phyloP scores from a whole-genome alignment of 2,797 vertebrate species.

The Smutsia gigantea region DNA sequence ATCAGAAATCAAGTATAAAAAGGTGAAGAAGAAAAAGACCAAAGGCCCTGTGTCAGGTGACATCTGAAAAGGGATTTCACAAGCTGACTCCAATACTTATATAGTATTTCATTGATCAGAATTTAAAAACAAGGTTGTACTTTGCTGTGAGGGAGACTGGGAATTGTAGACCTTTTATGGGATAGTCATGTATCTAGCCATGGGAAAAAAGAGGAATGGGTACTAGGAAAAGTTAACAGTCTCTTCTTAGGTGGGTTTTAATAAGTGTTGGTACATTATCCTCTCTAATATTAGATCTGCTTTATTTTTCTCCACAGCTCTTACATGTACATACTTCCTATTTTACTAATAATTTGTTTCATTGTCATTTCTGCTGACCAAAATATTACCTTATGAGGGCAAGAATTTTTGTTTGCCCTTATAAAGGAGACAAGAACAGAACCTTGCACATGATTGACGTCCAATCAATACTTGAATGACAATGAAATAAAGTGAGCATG shows the following conservation, averaged over 20 bases:
- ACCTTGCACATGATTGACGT: neutral
- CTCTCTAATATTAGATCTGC: neutral
- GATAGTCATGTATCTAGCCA: neutral
- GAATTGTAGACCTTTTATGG: neutral
- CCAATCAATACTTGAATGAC: neutral
- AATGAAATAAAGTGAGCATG: neutral
- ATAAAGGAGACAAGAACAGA: neutral
- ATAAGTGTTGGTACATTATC: neutral
- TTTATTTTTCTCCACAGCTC: neutral
- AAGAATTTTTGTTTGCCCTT: neutral
- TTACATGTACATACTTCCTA: neutral
- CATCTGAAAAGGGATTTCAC: neutral
- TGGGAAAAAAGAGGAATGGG: neutral
- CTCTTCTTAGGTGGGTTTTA: neutral
- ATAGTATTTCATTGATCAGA: neutral
- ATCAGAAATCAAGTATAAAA: neutral
- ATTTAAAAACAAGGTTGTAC: neutral
- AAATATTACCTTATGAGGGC: neutral
- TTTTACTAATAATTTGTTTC: neutral
- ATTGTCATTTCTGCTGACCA: neutral
- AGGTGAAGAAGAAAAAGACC: neutral
- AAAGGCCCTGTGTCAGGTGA: neutral
- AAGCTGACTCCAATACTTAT: neutral
- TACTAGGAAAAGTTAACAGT: neutral
- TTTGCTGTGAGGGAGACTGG: neutral